These are phyloP conservation scores for Rhegmatorhina hoffmannsi DNA, from an alignment of 2,113 vertebrate genomes.

Conservation along the genomic window DNA sequence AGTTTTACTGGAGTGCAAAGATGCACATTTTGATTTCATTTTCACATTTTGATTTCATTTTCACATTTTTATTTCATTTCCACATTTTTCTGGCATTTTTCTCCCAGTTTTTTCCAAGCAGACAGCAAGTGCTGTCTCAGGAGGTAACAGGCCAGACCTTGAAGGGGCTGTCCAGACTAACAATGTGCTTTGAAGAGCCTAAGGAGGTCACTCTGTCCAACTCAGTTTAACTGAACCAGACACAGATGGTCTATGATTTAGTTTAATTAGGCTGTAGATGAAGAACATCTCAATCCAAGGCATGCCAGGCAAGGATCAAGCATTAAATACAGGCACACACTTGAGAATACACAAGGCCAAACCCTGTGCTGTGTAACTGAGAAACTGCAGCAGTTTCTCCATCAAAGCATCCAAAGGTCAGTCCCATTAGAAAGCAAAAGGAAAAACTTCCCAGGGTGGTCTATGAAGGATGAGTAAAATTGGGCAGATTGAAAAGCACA, in stretches of 20 bases:
- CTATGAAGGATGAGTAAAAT: neutral
- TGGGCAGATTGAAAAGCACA: neutral
- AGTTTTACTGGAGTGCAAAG: neutral
- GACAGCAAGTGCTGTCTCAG: neutral
- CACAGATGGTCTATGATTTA: neutral
- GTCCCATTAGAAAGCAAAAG: neutral
- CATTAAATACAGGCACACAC: neutral
- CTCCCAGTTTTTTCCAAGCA: neutral
- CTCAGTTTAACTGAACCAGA: slow-evolving; percentile 33
- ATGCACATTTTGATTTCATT: neutral
- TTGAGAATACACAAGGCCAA: neutral
- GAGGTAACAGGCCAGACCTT: neutral
- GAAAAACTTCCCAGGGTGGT: neutral
- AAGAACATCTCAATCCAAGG: slow-evolving; percentile 1
- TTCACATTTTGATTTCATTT: neutral
- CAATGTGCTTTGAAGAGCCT: slow-evolving; percentile 2
- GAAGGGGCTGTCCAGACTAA: neutral
- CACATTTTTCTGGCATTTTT: neutral
- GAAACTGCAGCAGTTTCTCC: neutral
- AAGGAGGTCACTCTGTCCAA: slow-evolving; percentile 43
- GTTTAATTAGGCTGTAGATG: slow-evolving; percentile 37
- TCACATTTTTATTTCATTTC: neutral
- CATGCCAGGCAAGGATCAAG: neutral
- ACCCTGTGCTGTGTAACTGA: neutral
- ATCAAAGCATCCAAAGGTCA: neutral